A percentile compares a stretch with the other conserved stretches of the same genome.
Conservation (phyloP, 2,888 invertebrate genomes). For the Stenodera caucasica region DNA sequence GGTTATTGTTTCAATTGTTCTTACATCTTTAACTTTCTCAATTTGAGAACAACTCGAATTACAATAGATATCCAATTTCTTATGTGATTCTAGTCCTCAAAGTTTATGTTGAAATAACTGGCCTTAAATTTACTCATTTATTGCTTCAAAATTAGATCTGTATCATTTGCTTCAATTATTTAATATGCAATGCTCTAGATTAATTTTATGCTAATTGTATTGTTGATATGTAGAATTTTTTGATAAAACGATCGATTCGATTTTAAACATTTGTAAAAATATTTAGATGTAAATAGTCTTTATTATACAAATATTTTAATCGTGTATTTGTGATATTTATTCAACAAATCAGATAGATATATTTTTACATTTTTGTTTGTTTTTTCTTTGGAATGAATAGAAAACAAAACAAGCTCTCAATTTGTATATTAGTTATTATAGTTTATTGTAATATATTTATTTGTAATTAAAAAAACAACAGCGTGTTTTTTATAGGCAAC, state of each 20-base stretch:
- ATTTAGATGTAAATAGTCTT: not conserved
- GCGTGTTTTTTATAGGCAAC: not conserved
- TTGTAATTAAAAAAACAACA: not conserved
- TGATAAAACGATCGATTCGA: not conserved
- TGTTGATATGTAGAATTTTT: too few species aligned
- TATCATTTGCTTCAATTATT: too few species aligned
- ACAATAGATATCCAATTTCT: too few species aligned
- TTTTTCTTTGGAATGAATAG: not conserved
- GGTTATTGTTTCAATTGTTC: too few species aligned
- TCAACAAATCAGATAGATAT: not conserved
- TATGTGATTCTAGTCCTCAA: too few species aligned
- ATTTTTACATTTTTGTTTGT: not conserved
- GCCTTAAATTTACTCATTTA: too few species aligned
- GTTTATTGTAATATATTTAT: not conserved
- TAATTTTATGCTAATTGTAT: too few species aligned
- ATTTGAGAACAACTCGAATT: too few species aligned
- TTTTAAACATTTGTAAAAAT: not conserved
- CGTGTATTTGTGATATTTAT: conserved; percentile 7
- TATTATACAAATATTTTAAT: not conserved
- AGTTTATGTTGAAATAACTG: too few species aligned
- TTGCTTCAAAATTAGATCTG: too few species aligned
- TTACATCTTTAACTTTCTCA: too few species aligned
- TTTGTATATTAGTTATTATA: not conserved
- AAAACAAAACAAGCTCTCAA: not conserved
- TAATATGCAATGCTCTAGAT: too few species aligned